Conservation (phyloP, 2,113 vertebrate species). For the Apaloderma vittatum region DNA sequence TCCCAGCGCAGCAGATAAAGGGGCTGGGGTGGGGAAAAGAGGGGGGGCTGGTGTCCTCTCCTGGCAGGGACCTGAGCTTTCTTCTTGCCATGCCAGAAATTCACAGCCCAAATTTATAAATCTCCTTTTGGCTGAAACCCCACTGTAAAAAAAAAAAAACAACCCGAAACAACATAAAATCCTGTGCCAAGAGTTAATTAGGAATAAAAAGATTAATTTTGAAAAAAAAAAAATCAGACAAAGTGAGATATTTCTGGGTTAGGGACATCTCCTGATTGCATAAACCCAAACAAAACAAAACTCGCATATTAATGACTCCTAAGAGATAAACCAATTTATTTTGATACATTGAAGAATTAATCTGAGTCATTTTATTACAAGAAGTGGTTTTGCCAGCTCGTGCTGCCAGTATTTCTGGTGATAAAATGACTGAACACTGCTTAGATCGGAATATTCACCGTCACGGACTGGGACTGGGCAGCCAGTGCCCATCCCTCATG, state of each 20-base stretch:
- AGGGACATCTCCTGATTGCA: background rate
- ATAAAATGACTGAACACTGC: background rate
- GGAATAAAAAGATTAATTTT: background rate
- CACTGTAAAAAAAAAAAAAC: background rate
- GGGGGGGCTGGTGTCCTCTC: fast-evolving
- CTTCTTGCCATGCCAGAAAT: background rate
- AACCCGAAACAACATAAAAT: background rate
- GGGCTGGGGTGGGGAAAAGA: background rate
- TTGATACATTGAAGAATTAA: background rate
- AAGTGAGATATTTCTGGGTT: background rate
- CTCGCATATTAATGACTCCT: background rate
- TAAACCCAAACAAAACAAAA: background rate
- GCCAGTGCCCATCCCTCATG: fast-evolving
- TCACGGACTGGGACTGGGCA: fast-evolving
- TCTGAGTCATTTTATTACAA: background rate
- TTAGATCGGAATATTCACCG: background rate
- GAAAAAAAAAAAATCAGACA: background rate
- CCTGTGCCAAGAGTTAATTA: background rate
- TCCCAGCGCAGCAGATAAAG: background rate
- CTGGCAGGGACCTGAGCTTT: fast-evolving
- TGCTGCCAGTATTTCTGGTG: background rate
- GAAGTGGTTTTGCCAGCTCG: background rate
- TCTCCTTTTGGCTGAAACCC: background rate
- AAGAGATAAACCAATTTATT: background rate
- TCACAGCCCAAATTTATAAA: background rate